Conservation (phyloP, 2,797 vertebrate species). For the Steatocranus sp. region DNA sequence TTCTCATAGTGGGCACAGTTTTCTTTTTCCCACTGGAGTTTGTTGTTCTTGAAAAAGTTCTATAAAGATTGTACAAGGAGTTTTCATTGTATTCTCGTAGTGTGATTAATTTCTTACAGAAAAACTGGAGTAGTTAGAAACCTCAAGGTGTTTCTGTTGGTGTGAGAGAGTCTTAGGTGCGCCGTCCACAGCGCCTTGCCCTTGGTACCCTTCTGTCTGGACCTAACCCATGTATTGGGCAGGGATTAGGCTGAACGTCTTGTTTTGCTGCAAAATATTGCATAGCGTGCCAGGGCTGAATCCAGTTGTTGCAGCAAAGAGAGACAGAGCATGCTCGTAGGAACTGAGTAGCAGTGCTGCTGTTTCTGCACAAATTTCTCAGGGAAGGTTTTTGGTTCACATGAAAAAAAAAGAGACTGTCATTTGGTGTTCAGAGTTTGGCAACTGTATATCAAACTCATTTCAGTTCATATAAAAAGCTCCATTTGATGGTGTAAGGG, state of each 20-base stretch:
- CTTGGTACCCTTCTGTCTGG: slow-evolving; percentile 20
- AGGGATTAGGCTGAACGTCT: slow-evolving; percentile 43
- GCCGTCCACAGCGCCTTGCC: slow-evolving; percentile 1
- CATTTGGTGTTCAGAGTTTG: neutral
- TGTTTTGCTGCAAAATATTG: slow-evolving; percentile 45
- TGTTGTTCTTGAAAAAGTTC: neutral
- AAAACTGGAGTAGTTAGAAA: neutral
- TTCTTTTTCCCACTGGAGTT: neutral
- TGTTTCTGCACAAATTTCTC: neutral
- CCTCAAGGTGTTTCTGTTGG: neutral
- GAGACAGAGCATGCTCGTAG: neutral
- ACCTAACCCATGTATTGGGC: slow-evolving; percentile 13
- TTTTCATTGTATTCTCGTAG: neutral
- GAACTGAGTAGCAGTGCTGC: slow-evolving; percentile 26
- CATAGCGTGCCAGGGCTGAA: slow-evolving; percentile 15
- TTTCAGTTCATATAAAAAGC: neutral
- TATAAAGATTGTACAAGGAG: neutral
- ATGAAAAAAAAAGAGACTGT: neutral
- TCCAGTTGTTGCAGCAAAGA: slow-evolving; percentile 4
- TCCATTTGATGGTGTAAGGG: neutral
- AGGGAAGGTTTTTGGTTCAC: neutral
- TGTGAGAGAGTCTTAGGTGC: neutral
- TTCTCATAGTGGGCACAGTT: neutral
- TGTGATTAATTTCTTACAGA: neutral
- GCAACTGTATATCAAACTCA: neutral